A percentile compares a stretch with the other conserved stretches of the same genome.
phyloP scores from a whole-genome alignment of 2,113 vertebrate genomes.

The Platanista minor region DNA sequence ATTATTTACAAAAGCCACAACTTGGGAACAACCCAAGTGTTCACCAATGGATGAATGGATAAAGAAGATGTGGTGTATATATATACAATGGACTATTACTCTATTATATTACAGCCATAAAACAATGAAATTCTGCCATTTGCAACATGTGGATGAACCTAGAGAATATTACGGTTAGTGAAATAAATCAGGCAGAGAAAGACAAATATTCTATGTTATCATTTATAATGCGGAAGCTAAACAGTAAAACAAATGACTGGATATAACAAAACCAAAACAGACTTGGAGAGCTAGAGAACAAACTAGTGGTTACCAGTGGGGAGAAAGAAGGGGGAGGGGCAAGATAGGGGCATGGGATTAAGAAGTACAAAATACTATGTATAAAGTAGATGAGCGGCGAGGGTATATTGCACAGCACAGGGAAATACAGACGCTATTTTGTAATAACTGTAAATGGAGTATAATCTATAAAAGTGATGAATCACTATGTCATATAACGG shows the following conservation, averaged over 20 bases:
- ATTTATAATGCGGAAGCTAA: background rate
- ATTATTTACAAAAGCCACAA: no score
- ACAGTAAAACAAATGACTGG: background rate
- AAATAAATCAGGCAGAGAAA: background rate
- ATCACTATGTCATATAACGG: fast-evolving
- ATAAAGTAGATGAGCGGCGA: fast-evolving
- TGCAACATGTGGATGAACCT: no score
- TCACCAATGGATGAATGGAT: fast-evolving
- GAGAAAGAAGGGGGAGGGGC: background rate
- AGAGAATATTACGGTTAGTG: background rate
- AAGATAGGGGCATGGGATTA: fast-evolving
- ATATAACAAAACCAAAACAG: no score
- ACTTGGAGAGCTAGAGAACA: background rate
- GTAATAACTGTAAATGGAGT: background rate
- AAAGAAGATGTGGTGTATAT: background rate
- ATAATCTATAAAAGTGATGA: no score
- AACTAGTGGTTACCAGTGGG: background rate
- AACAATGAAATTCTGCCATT: background rate
- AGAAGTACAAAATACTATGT: fast-evolving
- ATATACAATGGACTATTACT: fast-evolving
- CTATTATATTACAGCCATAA: background rate
- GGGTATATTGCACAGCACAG: fast-evolving
- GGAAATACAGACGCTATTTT: fast-evolving
- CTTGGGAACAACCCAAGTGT: background rate
- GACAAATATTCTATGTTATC: no score